A percentile compares a stretch with the other conserved stretches of the same genome.
Evolutionary conservation across 1,140 invertebrate species (phyloP).

Genomic region (Aphelenchoides avenae): DNA sequence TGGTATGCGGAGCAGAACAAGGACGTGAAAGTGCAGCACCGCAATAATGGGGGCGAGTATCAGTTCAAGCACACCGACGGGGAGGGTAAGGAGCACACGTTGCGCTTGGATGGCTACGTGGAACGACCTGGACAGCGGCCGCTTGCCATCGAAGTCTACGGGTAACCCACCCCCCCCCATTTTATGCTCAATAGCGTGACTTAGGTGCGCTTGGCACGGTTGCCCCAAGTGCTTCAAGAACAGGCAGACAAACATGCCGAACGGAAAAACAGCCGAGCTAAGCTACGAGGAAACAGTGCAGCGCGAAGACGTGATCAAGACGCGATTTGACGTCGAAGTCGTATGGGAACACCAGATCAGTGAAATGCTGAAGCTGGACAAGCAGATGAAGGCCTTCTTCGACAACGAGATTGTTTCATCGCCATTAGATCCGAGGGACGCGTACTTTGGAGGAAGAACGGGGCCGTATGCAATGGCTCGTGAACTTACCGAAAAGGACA

Average conservation of each 20-base stretch:
- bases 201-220: conserved; percentile 5
- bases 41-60: not conserved
- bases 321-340: not conserved
- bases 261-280: conserved; percentile 2
- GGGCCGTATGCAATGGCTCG: too few relatives aligned
- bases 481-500: too few relatives aligned
- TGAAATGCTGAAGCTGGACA: not conserved
- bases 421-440: not conserved
- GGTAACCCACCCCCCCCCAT: too few relatives aligned
- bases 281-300: not conserved
- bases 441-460: conserved; percentile 1
- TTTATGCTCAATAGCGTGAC: too few relatives aligned
- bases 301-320: not conserved
- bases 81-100: not conserved
- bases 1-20: not conserved
- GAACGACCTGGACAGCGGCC: not conserved
- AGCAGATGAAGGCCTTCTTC: conserved; percentile 1
- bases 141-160: conserved; percentile 8
- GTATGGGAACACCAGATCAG: conserved; percentile 8
- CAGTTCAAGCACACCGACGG: not conserved
- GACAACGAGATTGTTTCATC: not conserved
- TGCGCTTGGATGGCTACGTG: not conserved
- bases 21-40: too few relatives aligned
- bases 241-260: not conserved
- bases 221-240: not conserved